A percentile compares a stretch with the other conserved stretches of the same genome.
These are phyloP conservation scores for Hypselothyrea guttata DNA, from an alignment of 2,888 invertebrate genomes.

Conservation along the genomic window DNA sequence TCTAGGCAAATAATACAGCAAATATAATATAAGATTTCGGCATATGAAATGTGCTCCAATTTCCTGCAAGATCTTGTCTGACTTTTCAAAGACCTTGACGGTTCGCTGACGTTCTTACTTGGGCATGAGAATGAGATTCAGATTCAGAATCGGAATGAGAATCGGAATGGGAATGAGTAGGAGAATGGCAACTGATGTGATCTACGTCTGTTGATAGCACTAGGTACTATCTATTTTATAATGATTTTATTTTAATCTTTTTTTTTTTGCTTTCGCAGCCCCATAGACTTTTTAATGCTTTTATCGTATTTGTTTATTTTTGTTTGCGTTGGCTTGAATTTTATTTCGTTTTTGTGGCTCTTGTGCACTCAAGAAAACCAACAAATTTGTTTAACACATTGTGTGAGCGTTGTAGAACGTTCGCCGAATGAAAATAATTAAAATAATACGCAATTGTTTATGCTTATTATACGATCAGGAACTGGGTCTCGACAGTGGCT, in stretches of 20 bases:
- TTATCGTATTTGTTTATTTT: constrained; percentile 26
- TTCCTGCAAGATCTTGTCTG: constrained; percentile 43
- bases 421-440: constrained; percentile 54
- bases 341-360: constrained; percentile 21
- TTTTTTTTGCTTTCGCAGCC: neutral
- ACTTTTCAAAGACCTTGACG: constrained; percentile 69
- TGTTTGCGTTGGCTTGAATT: constrained; percentile 32
- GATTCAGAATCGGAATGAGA: neutral
- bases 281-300: constrained; percentile 10
- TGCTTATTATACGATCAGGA: constrained; percentile 33
- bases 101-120: constrained; percentile 39
- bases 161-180: neutral
- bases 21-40: constrained; percentile 28
- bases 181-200: constrained; percentile 31
- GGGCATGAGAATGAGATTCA: constrained; percentile 9
- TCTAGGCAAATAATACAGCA: constrained; percentile 1
- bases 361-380: constrained; percentile 12
- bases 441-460: constrained; percentile 72
- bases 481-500: constrained; percentile 21
- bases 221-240: neutral
- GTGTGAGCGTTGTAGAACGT: too few species aligned
- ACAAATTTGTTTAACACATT: constrained; percentile 40
- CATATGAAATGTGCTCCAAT: constrained; percentile 42
- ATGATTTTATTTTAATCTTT: constrained; percentile 22
- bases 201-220: constrained; percentile 32